Conservation (phyloP, 2,888 invertebrate species). For the Ecliptopera silaceata region DNA sequence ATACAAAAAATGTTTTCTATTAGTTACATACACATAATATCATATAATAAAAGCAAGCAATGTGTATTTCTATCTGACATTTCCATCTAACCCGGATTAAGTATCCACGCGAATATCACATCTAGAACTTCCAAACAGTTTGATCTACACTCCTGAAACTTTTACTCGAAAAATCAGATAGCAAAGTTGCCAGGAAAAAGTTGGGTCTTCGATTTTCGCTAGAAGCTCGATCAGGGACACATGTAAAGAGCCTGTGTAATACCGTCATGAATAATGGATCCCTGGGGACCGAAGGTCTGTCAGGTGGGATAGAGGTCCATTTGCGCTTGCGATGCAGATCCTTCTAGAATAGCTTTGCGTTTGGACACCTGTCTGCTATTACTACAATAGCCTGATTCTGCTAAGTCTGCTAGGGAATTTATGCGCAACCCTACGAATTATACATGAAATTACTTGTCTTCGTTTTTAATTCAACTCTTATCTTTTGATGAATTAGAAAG, state of each 20-base stretch:
- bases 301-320: slow-evolving; percentile 2
- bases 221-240: neutral
- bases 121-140: neutral
- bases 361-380: neutral
- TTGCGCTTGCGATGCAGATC: neutral
- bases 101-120: neutral
- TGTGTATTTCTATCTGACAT: too few species aligned
- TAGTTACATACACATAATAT: too few species aligned
- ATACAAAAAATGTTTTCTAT: too few species aligned
- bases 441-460: too few species aligned
- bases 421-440: too few species aligned
- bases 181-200: slow-evolving; percentile 5
- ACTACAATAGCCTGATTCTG: too few species aligned
- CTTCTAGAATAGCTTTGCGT: neutral
- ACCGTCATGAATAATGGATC: slow-evolving; percentile 23
- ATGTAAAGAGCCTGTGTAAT: slow-evolving; percentile 11
- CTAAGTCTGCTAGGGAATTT: too few species aligned
- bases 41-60: too few species aligned
- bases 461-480: too few species aligned
- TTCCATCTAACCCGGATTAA: too few species aligned
- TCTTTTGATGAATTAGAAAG: too few species aligned
- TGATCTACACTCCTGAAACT: slow-evolving; percentile 4
- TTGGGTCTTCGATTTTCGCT: slow-evolving; percentile 2
- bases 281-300: slow-evolving; percentile 6
- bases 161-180: slow-evolving; percentile 6